phyloP scores from a whole-genome alignment of 2,113 vertebrate species.

The Pomatostomus ruficeps region DNA sequence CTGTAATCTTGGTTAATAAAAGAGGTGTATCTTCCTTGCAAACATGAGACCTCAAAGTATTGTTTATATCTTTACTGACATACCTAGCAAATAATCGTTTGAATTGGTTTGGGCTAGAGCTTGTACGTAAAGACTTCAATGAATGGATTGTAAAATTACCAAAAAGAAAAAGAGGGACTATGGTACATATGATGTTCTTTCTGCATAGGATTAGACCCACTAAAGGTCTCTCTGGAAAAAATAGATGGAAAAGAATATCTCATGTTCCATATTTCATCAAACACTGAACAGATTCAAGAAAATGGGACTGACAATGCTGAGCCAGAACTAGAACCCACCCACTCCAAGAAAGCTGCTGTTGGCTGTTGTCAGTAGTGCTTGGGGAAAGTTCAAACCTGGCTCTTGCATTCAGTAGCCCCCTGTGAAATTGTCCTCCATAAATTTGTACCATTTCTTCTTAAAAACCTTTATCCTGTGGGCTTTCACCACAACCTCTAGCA shows the following conservation, averaged over 20 bases:
- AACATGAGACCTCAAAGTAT: background rate
- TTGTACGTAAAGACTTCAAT: background rate
- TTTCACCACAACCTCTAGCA: background rate
- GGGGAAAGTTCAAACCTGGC: background rate
- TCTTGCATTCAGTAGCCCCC: background rate
- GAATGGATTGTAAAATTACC: background rate
- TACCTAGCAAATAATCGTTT: background rate
- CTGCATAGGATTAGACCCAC: background rate
- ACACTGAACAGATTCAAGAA: background rate
- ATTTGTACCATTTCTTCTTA: background rate
- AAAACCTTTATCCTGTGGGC: background rate
- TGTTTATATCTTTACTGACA: background rate
- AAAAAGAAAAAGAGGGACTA: background rate
- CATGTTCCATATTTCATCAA: background rate
- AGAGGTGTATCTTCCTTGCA: background rate
- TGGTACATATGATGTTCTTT: background rate
- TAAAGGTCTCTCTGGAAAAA: background rate
- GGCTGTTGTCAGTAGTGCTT: rapidly evolving
- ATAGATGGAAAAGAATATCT: background rate
- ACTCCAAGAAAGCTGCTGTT: background rate
- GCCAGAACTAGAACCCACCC: background rate
- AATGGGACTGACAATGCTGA: background rate
- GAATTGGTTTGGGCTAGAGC: background rate
- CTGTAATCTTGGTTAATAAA: background rate
- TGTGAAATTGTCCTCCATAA: background rate